A percentile compares a stretch with the other conserved stretches of the same genome.
Evolutionary conservation across 2,113 vertebrate species (phyloP).

Genomic region (Agelaius tricolor): DNA sequence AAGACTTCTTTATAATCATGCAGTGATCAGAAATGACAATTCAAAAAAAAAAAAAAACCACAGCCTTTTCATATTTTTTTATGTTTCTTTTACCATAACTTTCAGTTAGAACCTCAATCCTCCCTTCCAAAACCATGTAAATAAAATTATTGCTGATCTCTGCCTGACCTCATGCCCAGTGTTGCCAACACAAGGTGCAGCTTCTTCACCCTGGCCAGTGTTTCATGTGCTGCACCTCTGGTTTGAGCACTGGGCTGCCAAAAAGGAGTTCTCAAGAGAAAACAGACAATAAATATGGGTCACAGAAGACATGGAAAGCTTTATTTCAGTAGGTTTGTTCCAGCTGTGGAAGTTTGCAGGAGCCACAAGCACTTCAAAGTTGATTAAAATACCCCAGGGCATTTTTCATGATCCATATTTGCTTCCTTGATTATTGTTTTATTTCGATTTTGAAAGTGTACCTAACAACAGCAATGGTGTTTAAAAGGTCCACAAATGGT

Average conservation of each 20-base stretch:
- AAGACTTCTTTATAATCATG: background rate
- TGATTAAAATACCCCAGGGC: background rate
- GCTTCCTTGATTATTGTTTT: background rate
- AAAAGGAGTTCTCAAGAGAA: background rate
- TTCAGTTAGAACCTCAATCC: background rate
- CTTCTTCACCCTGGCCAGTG: background rate
- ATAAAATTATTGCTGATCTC: background rate
- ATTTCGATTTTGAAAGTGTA: background rate
- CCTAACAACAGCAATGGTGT: background rate
- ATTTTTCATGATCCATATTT: background rate
- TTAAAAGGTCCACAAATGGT: background rate
- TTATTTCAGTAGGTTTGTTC: background rate
- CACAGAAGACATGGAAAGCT: background rate
- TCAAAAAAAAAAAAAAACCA: background rate
- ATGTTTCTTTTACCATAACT: background rate
- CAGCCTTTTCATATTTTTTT: background rate
- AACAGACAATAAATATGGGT: no score
- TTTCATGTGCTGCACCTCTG: background rate
- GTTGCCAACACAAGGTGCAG: background rate
- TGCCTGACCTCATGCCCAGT: background rate
- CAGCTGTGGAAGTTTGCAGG: background rate
- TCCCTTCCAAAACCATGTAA: background rate
- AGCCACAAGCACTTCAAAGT: rapidly evolving
- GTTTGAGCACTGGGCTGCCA: background rate
- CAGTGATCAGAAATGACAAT: background rate